These are phyloP conservation scores for Trematocara nigrifrons DNA, from an alignment of 2,113 vertebrate genomes.

Conservation along the genomic window DNA sequence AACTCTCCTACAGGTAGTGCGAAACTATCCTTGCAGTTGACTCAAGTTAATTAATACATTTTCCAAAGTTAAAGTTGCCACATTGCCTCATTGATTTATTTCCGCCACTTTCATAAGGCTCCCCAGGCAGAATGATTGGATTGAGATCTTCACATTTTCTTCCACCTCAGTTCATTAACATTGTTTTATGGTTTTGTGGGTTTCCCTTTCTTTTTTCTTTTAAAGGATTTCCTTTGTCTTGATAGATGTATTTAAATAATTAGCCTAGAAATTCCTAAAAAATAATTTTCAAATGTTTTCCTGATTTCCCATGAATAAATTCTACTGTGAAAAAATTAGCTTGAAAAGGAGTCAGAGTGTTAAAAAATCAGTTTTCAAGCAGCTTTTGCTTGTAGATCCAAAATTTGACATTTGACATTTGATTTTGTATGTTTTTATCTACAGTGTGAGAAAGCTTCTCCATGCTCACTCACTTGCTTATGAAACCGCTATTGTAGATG, in stretches of 20 bases:
- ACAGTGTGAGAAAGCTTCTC: conserved; percentile 2
- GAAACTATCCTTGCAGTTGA: conserved; percentile 41
- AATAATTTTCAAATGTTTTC: background rate
- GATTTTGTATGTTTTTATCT: background rate
- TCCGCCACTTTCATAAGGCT: conserved; percentile 46
- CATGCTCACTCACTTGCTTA: background rate
- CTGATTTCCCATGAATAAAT: background rate
- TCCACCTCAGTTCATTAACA: conserved; percentile 39
- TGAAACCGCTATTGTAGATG: conserved; percentile 11
- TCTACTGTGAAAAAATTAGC: background rate
- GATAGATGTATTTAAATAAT: background rate
- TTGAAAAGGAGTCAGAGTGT: background rate
- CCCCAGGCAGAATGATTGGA: conserved; percentile 42
- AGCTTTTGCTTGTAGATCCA: background rate
- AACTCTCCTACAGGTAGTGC: background rate
- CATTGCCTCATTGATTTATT: conserved; percentile 57
- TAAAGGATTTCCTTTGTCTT: background rate
- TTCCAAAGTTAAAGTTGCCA: conserved; percentile 37
- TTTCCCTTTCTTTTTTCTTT: background rate
- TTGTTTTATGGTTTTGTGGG: conserved; percentile 33
- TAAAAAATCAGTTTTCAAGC: background rate
- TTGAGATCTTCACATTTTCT: conserved; percentile 50
- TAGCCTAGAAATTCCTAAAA: background rate
- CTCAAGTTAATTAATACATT: conserved; percentile 55
- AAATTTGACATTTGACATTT: background rate